Evolutionary conservation across 1,140 invertebrate species (phyloP).

Genomic region (Zaprionus vittiger): DNA sequence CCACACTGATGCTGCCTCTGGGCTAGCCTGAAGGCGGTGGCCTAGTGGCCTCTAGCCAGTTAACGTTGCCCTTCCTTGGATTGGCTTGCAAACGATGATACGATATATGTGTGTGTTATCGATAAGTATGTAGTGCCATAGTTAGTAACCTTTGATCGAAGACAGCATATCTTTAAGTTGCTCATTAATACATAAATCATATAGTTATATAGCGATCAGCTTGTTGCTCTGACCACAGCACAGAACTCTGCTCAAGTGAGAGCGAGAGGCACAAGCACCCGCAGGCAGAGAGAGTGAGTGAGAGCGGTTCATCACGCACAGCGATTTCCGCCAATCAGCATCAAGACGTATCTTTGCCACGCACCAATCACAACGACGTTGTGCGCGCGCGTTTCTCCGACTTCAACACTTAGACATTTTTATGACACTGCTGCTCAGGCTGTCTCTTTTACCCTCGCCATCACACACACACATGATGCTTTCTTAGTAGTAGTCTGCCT

Average conservation of each 20-base stretch:
- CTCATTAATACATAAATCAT: no score
- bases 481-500: neutral
- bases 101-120: no score
- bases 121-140: no score
- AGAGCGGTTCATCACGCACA: slow-evolving; percentile 21
- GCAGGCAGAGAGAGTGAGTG: neutral
- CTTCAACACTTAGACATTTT: slow-evolving; percentile 46
- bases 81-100: neutral
- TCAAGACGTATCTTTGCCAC: slow-evolving; percentile 37
- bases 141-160: no score
- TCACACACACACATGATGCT: slow-evolving; percentile 6
- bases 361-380: slow-evolving; percentile 64
- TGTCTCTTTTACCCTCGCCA: slow-evolving; percentile 26
- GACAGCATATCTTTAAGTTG: no score
- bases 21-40: neutral
- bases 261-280: neutral
- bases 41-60: slow-evolving; percentile 16
- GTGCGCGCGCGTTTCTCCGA: slow-evolving; percentile 19
- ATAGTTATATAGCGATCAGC: no score
- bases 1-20: neutral
- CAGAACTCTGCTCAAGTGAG: no score
- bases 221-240: no score
- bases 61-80: slow-evolving; percentile 11
- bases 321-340: slow-evolving; percentile 62
- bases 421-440: slow-evolving; percentile 13